Base-by-base conservation (phyloP, 2,113 vertebrate species). In the Crotalus viridis region DNA sequence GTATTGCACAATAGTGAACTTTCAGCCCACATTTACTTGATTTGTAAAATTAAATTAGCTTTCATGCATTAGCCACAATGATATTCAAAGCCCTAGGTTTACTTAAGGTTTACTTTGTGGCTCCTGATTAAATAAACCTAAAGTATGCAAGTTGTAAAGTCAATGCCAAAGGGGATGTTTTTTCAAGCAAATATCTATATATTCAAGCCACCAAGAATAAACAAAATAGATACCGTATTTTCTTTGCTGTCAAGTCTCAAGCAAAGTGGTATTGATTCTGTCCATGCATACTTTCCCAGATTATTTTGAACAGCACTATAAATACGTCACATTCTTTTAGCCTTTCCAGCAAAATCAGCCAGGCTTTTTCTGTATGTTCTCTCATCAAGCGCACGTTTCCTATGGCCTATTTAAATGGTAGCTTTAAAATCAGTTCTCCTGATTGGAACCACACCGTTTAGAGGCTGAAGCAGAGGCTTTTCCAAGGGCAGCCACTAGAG, bases 91-190 rank as follows among this genome's bases (percentile, higher is more conserved):
- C 21, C 86, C 24, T 12, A 86, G 69, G 9, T 93, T 93, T 89
- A 52, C 56, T 90, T 90, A 87, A 57, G 46, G 39, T 3, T 81
- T 54, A 94, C 88, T 90, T 87, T 93, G 94, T 87, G 88, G 91
- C 39, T 94, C 48, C n/a, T 61, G 90, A 95, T 96, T 91, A 94
- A 96, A 95, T 33, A 55, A 92, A 93, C 94, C 92, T 89, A 90
- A 95, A 91, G 6, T 85, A 93, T 93, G 93, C 89, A 89, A 94
- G 56, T 91, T 89, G 85, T 91, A 94, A 95, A 95, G 48, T 4
- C 26, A 1, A 43, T 61, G 91, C 94, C 93, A 90, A 93, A 91
- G 85, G 56, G 94, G 85, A 48, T 91, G 12, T 94, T 92, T 89
- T n/a, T 95, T 92, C 26, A 91, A 15, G n/a, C 96, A 91, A 92